phyloP scores from a whole-genome alignment of 2,888 invertebrate species.

The Diadegma fenestrale region DNA sequence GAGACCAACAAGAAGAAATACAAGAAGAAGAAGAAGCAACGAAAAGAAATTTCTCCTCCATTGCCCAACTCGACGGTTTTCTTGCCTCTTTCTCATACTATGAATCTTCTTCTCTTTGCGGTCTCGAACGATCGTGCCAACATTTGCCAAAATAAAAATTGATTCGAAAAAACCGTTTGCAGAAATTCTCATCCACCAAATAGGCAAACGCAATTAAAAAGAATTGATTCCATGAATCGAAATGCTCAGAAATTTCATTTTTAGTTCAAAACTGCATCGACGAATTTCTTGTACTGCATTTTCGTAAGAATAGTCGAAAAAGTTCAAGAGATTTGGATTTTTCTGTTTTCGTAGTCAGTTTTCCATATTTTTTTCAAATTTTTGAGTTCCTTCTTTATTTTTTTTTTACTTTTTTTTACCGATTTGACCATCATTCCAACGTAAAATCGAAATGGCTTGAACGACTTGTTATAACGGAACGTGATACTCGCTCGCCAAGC shows the following conservation, averaged over 20 bases:
- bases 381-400: no score
- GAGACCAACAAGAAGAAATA: conserved; percentile 39
- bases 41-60: conserved; percentile 59
- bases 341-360: neutral
- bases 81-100: conserved; percentile 47
- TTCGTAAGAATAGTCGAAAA: no score
- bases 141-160: conserved; percentile 57
- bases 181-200: conserved; percentile 32
- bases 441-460: conserved; percentile 38
- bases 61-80: conserved; percentile 37
- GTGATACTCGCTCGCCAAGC: conserved; percentile 46
- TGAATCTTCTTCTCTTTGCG: conserved; percentile 27
- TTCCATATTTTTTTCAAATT: neutral
- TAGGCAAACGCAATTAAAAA: conserved; percentile 3
- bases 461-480: conserved; percentile 54
- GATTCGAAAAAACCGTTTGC: conserved; percentile 33
- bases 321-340: neutral
- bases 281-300: neutral
- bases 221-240: neutral
- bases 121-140: conserved; percentile 48
- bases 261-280: neutral
- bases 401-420: neutral
- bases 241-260: neutral
- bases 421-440: neutral
- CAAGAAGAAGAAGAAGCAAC: conserved; percentile 51